A percentile compares a stretch with the other conserved stretches of the same genome.
phyloP scores from a whole-genome alignment of 1,140 invertebrate genomes.

The Drosophila willistoni region DNA sequence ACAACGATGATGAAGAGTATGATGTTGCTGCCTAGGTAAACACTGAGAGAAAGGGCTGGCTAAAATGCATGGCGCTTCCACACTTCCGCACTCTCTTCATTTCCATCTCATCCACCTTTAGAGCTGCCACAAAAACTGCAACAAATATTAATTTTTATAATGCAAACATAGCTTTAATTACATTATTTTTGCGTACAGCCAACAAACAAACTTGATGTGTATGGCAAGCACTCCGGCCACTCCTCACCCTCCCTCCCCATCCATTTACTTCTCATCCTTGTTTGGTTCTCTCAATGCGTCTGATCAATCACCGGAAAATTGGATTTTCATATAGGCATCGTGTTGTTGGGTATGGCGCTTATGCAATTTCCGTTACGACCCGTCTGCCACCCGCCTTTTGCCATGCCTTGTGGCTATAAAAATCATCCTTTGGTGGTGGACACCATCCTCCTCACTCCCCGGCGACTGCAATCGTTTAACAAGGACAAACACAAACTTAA shows the following conservation, averaged over 20 bases:
- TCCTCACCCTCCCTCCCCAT: slow-evolving; percentile 12
- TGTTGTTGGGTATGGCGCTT: slow-evolving; percentile 32
- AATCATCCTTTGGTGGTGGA: slow-evolving; percentile 60
- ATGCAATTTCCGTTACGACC: slow-evolving; percentile 64
- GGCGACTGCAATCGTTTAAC: slow-evolving; percentile 47
- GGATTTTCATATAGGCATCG: slow-evolving; percentile 77
- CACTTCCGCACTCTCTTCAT: neutral
- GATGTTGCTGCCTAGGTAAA: slow-evolving; percentile 60
- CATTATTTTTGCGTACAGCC: slow-evolving; percentile 75
- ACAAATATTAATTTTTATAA: slow-evolving; percentile 81
- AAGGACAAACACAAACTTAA: slow-evolving; percentile 75
- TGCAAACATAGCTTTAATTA: slow-evolving; percentile 80
- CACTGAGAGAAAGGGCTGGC: slow-evolving; percentile 39
- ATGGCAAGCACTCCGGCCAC: slow-evolving; percentile 30
- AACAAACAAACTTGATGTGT: slow-evolving; percentile 60
- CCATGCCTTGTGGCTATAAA: slow-evolving; percentile 73
- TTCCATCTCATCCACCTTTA: neutral
- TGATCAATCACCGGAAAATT: slow-evolving; percentile 83
- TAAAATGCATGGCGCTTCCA: slow-evolving; percentile 36
- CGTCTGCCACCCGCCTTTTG: slow-evolving; percentile 30
- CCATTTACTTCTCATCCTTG: neutral
- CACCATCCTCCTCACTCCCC: neutral
- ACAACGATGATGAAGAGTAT: neutral
- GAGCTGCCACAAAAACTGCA: slow-evolving; percentile 63
- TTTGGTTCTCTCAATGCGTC: slow-evolving; percentile 9